Evolutionary conservation across 1,140 invertebrate genomes (phyloP), one percentile per base, ranked within the genome.

Genomic region (Patella vulgata): DNA sequence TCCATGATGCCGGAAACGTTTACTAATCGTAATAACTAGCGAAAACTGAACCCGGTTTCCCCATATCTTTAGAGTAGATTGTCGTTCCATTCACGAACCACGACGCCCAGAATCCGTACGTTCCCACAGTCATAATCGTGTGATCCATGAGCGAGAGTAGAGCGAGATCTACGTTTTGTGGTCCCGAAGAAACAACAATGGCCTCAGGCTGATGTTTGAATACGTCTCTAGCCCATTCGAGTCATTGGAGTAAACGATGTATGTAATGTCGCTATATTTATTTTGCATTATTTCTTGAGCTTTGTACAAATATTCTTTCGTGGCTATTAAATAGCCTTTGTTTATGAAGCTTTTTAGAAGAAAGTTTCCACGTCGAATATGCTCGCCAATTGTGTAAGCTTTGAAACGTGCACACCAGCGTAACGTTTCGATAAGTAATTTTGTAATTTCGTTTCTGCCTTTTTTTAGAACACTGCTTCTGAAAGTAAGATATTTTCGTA

Each of bases 21-120:
- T 67, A 60, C 1, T 33, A 44, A 64, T 67, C 61, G 51, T 67
- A 71, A 44, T 56, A 60, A n/a, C 33, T 31, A 21, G 33, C 8
- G 12, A 73, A 46, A 3, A n/a, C 28, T 40, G 64, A 68, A 23
- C 54, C 59, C 17, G 33, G 43, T 51, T 21, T 56, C 2, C 64
- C 61, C 21, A 64, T 68, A 47, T 74, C 53, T 52, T 67, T 74
- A 40, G 60, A 74, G 40, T 74, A 74, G 1, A 74, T 30, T 11
- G 64, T 68, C 1, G 58, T 70, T 3, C 70, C 73, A 57, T 73
- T 70, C 1, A 54, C 52, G 5, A 80, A 39, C 58, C 71, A 80
- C 23, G 59, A 69, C 19, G 65, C 59, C 78, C 78, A 80, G 76
- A 78, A 80, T 3, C 73, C 71, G 59, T 77, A 80, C 1, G 78